These are phyloP conservation scores for Cryptus viduatorius DNA, from an alignment of 2,888 invertebrate species.

Conservation along the genomic window DNA sequence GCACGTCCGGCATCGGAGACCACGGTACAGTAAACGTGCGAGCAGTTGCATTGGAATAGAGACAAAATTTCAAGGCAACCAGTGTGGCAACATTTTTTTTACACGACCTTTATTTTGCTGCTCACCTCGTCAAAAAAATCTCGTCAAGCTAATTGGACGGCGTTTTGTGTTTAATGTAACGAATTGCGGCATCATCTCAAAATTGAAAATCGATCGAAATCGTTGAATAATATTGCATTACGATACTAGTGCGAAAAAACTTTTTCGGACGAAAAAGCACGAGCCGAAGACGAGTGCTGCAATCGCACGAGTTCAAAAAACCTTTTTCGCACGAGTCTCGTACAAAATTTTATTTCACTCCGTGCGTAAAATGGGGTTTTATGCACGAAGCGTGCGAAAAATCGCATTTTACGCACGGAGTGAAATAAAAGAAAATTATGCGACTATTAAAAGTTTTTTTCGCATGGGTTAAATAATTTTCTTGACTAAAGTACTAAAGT, in stretches of 20 bases:
- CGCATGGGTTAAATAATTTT: background rate
- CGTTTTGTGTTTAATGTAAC: background rate
- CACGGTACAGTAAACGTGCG: background rate
- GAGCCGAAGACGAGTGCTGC: too few species aligned
- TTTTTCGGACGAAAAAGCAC: too few species aligned
- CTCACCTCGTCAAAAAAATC: background rate
- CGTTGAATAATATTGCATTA: too few species aligned
- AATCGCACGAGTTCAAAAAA: too few species aligned
- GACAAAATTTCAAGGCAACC: background rate
- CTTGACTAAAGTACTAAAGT: background rate
- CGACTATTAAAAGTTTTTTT: background rate
- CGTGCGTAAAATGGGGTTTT: too few species aligned
- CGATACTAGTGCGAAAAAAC: too few species aligned
- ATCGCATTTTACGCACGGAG: too few species aligned
- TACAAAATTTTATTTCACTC: too few species aligned
- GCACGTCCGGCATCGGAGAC: slow-evolving; percentile 38
- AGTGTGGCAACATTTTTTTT: background rate
- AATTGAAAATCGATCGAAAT: background rate
- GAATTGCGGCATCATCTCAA: background rate
- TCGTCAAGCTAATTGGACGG: slow-evolving; percentile 11
- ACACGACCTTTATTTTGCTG: background rate
- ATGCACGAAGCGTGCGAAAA: too few species aligned
- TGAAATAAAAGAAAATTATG: background rate
- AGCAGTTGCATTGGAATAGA: slow-evolving; percentile 10
- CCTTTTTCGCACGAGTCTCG: too few species aligned